Base-by-base conservation (phyloP, 2,888 invertebrate genomes). In the Phortica magna region DNA sequence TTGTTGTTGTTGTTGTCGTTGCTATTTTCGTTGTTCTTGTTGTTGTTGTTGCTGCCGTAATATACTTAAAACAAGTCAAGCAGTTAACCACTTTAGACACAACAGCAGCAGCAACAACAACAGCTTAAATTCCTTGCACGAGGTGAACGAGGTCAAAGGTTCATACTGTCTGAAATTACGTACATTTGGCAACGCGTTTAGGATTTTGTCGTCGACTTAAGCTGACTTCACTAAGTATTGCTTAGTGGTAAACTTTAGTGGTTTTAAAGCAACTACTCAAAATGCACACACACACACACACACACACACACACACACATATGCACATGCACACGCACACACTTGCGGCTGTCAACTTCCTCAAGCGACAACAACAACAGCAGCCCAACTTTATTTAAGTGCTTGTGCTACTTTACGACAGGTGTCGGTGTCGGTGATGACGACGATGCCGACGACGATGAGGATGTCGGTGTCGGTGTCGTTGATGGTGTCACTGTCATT, bases 31-130 rank as follows among this genome's bases (percentile, higher is more conserved):
- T 31, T 31, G 31, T 31, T 31, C 3, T 31, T 31, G 31, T 31
- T 31, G 31, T 31, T 31, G 31, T 31, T 31, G 2, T 31, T 31
- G 31, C n/a, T 39, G 65, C 14, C 14, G 41, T 12, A 65, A 67
- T 67, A 67, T 12, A 67, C 42, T 42, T 42, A 64, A 67, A 67
- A 31, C 53, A 71, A 71, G 70, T 71, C 70, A 55, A 71, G 70
- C 70, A 31, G 70, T 17, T 71, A 71, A 71, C 70, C 70, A 55
- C 17, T 31, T 53, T 55, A 53, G 70, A 71, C 61, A 61, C 43
- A 43, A 17, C 65, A 9, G 39, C 41, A 10, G 43, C 17, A 10
- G 48, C 14, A 12, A 22, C 31, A 39, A 14, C 31, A 65, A 10
- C 64, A 7, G 41, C 42, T 41, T 9, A 19, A 6, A 31, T 31